Evolutionary conservation across 2,113 vertebrate genomes (phyloP), one percentile per base, ranked within the genome.

Genomic region (Collichthys lucidus): DNA sequence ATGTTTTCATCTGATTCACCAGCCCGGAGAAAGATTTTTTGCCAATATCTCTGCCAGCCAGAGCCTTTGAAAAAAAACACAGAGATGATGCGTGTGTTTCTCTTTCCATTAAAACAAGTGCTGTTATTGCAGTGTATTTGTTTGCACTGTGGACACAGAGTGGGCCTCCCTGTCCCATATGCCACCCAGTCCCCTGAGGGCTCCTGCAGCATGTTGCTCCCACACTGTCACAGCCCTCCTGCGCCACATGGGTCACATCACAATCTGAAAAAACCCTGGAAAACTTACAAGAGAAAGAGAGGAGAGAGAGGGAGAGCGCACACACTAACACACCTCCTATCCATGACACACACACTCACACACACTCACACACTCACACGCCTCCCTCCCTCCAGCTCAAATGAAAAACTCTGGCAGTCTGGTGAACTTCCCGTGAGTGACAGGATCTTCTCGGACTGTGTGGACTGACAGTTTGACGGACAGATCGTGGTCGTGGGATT

Each of bases 101-200:
- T 92, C 85, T 94, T 95, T 95, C 93, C 93, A 93, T 69, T 63
- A 17, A 73, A 85, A 61, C 68, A 42, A 71, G 70, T 46, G 47
- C 60, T 84, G 86, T 90, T 86, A 79, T 92, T 86, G n/a, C 80
- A 65, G 52, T 72, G 63, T 92, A 73, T 93, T 88, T 94, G 80
- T 94, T 94, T 92, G 65, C 40, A 76, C 62, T 84, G 84, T 49
- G 57, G 62, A 67, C n/a, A 75, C 66, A 62, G 49, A 59, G 56
- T 50, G 50, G 61, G 56, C 82, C 88, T 73, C 84, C 91, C 91
- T 84, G 74, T 86, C 85, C 86, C 87, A 69, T 66, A 35, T 69
- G 76, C 85, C 91, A 88, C 88, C 91, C 86, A 62, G 77, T 84
- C 90, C 88, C 88, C 91, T 57, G 3, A 82, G 68, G 85, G 70